A percentile compares a stretch with the other conserved stretches of the same genome.
These are phyloP conservation scores for Embiotoca jacksoni DNA, from an alignment of 2,113 vertebrate genomes.

Conservation along the genomic window DNA sequence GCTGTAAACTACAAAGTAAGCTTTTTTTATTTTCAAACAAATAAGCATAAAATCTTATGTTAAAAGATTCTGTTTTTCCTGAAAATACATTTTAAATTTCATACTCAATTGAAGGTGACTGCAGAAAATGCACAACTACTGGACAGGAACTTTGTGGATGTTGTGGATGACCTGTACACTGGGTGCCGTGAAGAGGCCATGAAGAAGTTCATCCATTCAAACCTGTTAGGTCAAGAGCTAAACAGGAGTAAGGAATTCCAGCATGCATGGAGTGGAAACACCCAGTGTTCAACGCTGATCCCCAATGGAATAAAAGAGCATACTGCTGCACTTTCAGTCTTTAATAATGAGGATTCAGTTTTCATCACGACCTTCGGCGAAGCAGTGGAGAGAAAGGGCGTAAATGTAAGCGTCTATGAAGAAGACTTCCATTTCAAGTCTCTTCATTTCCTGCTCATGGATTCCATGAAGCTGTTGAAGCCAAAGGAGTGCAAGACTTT, in stretches of 20 bases:
- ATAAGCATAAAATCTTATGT: background rate
- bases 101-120: constrained; percentile 35
- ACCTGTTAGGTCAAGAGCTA: constrained; percentile 68
- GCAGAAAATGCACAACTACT: background rate
- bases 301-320: constrained; percentile 53
- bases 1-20: constrained; percentile 53
- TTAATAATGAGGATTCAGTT: rapidly evolving
- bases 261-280: background rate
- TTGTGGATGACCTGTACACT: constrained; percentile 63
- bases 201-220: constrained; percentile 55
- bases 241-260: background rate
- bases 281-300: constrained; percentile 4
- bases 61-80: background rate
- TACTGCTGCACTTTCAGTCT: constrained; percentile 51
- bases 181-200: constrained; percentile 66
- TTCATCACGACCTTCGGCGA: constrained; percentile 31
- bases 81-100: background rate
- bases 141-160: constrained; percentile 46
- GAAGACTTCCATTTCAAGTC: constrained; percentile 75
- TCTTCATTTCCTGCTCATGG: constrained; percentile 80
- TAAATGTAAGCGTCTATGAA: constrained; percentile 52
- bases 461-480: constrained; percentile 54
- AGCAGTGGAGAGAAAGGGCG: constrained; percentile 40
- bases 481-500: constrained; percentile 34
- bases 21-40: background rate